Evolutionary conservation across 2,888 invertebrate species (phyloP).

Genomic region (Orthonychiurus folsomi): DNA sequence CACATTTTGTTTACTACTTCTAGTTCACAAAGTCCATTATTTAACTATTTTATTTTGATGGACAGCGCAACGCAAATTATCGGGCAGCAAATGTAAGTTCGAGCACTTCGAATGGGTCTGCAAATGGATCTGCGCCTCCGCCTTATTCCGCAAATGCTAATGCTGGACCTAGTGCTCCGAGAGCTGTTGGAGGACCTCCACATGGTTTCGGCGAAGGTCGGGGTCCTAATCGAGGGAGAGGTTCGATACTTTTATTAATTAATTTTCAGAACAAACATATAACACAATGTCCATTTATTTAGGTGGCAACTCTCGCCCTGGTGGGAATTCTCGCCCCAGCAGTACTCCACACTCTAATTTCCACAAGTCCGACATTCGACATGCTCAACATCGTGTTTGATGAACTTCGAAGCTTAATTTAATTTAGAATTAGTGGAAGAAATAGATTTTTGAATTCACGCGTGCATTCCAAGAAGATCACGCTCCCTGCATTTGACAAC

Average conservation of each 20-base stretch:
- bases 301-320: neutral
- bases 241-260: neutral
- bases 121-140: constrained; percentile 42
- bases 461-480: neutral
- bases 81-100: constrained; percentile 34
- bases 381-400: constrained; percentile 40
- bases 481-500: neutral
- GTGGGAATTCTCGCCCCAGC: neutral
- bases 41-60: constrained; percentile 8
- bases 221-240: constrained; percentile 47
- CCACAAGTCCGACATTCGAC: constrained; percentile 33
- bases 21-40: constrained; percentile 4
- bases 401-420: constrained; percentile 10
- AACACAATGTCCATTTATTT: neutral
- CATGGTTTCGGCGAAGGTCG: constrained; percentile 59
- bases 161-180: constrained; percentile 41
- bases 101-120: constrained; percentile 43
- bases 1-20: neutral
- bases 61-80: constrained; percentile 37
- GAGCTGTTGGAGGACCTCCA: constrained; percentile 51
- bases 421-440: neutral
- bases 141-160: constrained; percentile 41
- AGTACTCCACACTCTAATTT: neutral
- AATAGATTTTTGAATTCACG: constrained; percentile 6
- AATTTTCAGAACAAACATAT: neutral